Evolutionary conservation across 1,140 invertebrate genomes (phyloP).

Genomic region (Pogonomyrmex barbatus): DNA sequence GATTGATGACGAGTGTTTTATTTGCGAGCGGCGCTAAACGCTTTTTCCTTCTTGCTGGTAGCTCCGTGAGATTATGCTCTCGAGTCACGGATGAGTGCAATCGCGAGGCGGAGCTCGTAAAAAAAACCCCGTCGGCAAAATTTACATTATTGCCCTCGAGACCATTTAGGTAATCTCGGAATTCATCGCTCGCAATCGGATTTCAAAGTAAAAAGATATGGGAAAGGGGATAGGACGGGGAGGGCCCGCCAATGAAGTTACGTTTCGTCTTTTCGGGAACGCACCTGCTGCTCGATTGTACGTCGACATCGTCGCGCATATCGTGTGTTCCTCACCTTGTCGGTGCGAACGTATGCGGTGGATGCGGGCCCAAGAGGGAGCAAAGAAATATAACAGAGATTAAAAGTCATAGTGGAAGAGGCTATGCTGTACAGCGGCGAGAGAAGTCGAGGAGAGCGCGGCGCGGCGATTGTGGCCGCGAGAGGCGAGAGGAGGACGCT

Average conservation of each 20-base stretch:
- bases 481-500: slow-evolving; percentile 58
- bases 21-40: slow-evolving; percentile 30
- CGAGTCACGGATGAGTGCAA: slow-evolving; percentile 69
- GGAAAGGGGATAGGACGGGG: neutral
- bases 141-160: slow-evolving; percentile 70
- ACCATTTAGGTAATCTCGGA: slow-evolving; percentile 70
- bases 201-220: slow-evolving; percentile 63
- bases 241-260: slow-evolving; percentile 46
- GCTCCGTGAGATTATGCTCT: slow-evolving; percentile 64
- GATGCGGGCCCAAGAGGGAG: neutral
- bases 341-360: slow-evolving; percentile 6
- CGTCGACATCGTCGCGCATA: slow-evolving; percentile 17
- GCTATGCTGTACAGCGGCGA: slow-evolving; percentile 46
- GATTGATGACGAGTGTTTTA: slow-evolving; percentile 33
- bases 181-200: slow-evolving; percentile 72
- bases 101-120: slow-evolving; percentile 68
- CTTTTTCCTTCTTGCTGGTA: slow-evolving; percentile 40
- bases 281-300: slow-evolving; percentile 54
- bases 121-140: slow-evolving; percentile 69
- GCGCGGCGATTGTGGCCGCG: slow-evolving; percentile 34
- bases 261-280: slow-evolving; percentile 54
- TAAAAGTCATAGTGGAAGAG: slow-evolving; percentile 75
- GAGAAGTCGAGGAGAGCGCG: slow-evolving; percentile 50
- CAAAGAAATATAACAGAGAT: slow-evolving; percentile 73
- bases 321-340: slow-evolving; percentile 36